These are phyloP conservation scores for Dunckerocampus dactyliophorus DNA, from an alignment of 2,113 vertebrate species.

Conservation along the genomic window DNA sequence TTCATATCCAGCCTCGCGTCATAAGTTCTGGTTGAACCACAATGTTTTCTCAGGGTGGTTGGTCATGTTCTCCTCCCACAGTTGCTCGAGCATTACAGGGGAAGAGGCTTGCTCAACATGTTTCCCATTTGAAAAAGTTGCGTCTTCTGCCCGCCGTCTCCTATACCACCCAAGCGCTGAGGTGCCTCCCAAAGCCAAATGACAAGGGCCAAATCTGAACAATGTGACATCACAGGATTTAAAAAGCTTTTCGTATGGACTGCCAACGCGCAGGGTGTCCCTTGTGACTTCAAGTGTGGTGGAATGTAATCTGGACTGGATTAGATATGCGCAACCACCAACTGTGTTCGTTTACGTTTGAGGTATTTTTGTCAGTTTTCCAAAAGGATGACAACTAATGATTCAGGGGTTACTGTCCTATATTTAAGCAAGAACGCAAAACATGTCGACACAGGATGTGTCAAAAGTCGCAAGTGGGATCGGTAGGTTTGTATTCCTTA, in stretches of 20 bases:
- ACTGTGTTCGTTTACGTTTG: slow-evolving; percentile 13
- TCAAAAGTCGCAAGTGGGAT: too few relatives aligned
- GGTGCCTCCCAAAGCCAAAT: slow-evolving; percentile 39
- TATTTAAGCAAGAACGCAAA: too few relatives aligned
- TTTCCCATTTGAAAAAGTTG: slow-evolving; percentile 58
- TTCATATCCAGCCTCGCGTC: slow-evolving; percentile 55
- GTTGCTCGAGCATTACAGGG: slow-evolving; percentile 63
- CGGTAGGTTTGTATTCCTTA: too few relatives aligned
- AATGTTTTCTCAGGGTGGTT: slow-evolving; percentile 71
- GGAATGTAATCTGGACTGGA: slow-evolving; percentile 54
- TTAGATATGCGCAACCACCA: slow-evolving; percentile 43
- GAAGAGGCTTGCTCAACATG: slow-evolving; percentile 76
- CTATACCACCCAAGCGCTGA: slow-evolving; percentile 73
- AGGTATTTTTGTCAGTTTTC: background rate
- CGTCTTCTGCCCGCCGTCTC: slow-evolving; percentile 36
- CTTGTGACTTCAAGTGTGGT: slow-evolving; percentile 45
- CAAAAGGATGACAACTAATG: slow-evolving; percentile 4
- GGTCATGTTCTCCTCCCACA: slow-evolving; percentile 62
- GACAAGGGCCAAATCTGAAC: slow-evolving; percentile 50
- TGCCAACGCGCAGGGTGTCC: slow-evolving; percentile 36
- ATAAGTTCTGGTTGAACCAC: slow-evolving; percentile 75
- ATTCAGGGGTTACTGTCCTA: too few relatives aligned
- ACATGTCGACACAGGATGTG: too few relatives aligned
- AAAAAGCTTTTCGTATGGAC: slow-evolving; percentile 46
- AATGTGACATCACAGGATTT: slow-evolving; percentile 67